These are phyloP conservation scores for Drosophila sucinea DNA, from an alignment of 1,140 invertebrate species.

Conservation along the genomic window DNA sequence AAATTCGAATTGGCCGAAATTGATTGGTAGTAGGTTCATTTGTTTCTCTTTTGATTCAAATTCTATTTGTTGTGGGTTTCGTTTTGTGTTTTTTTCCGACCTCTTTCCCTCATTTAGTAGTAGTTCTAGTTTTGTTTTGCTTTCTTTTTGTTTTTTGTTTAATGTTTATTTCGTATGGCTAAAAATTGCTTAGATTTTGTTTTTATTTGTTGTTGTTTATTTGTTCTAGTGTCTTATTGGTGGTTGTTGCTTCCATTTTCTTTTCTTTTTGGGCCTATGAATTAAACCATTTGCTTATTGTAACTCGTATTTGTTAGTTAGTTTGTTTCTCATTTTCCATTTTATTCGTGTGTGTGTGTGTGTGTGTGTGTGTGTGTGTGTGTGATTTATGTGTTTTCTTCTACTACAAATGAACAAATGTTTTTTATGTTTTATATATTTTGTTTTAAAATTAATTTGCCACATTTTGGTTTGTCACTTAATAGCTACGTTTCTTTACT, in stretches of 20 bases:
- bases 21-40: background rate
- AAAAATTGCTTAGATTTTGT: constrained; percentile 29
- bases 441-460: constrained; percentile 73
- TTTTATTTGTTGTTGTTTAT: constrained; percentile 59
- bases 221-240: constrained; percentile 59
- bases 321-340: constrained; percentile 15
- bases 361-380: constrained; percentile 41
- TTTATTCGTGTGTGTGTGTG: constrained; percentile 41
- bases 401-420: constrained; percentile 66
- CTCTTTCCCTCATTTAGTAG: background rate
- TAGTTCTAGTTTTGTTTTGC: background rate
- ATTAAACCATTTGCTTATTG: constrained; percentile 74
- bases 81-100: background rate
- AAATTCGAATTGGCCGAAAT: background rate
- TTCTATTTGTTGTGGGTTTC: background rate
- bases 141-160: background rate
- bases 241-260: constrained; percentile 71
- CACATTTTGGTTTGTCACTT: constrained; percentile 65
- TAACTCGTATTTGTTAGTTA: constrained; percentile 54
- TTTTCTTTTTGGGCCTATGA: constrained; percentile 69
- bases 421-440: constrained; percentile 16
- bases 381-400: constrained; percentile 30
- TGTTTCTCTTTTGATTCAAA: constrained; percentile 2
- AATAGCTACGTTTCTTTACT: constrained; percentile 44
- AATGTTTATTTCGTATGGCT: constrained; percentile 19